These are phyloP conservation scores for Colinus virginianus DNA, from an alignment of 2,113 vertebrate species.

Conservation along the genomic window DNA sequence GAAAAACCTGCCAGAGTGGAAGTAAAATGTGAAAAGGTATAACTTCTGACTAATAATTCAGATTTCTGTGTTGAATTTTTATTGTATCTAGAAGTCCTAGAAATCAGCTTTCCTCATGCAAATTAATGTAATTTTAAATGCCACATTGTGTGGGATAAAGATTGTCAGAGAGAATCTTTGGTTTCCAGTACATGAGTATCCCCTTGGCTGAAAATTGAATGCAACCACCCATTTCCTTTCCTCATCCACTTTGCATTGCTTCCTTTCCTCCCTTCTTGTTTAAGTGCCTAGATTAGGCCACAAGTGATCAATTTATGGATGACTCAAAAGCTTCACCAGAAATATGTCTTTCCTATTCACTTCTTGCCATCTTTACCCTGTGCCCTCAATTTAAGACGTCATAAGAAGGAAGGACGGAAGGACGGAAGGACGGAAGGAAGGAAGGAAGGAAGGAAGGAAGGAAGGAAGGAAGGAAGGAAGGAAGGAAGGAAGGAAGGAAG, in stretches of 20 bases:
- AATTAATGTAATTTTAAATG: neutral
- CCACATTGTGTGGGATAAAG: neutral
- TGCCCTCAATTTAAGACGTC: neutral
- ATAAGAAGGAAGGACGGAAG: fast-evolving
- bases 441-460: too few species aligned
- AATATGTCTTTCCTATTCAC: neutral
- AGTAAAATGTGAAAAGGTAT: neutral
- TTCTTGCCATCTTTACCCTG: neutral
- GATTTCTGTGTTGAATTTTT: neutral
- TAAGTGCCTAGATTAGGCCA: neutral
- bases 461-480: too few species aligned
- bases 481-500: too few species aligned
- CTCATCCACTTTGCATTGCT: neutral
- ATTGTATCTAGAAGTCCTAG: neutral
- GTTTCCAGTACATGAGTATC: neutral
- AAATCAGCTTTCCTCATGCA: neutral
- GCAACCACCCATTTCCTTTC: neutral
- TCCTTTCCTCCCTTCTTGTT: neutral
- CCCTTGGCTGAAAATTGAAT: neutral
- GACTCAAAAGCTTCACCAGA: neutral
- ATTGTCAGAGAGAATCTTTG: neutral
- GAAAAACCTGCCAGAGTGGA: neutral
- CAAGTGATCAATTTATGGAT: neutral
- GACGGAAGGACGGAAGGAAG: too few species aligned
- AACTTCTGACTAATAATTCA: neutral